Evolutionary conservation across 2,113 vertebrate genomes (phyloP).

Genomic region (Eleginops maclovinus): DNA sequence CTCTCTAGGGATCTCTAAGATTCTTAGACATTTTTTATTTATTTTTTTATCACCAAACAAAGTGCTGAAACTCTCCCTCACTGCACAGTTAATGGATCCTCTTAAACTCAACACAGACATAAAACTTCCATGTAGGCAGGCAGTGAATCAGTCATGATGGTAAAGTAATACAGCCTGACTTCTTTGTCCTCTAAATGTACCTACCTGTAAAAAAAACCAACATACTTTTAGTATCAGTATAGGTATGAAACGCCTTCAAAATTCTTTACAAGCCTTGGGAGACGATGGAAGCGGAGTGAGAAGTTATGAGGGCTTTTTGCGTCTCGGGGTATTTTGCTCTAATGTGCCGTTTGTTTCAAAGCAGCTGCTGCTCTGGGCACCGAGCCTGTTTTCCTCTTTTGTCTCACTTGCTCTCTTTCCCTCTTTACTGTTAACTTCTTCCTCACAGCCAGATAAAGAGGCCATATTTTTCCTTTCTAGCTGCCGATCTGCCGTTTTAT

Average conservation of each 20-base stretch:
- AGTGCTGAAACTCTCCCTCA: slow-evolving; percentile 20
- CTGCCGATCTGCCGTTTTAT: slow-evolving; percentile 63
- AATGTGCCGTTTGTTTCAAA: slow-evolving; percentile 66
- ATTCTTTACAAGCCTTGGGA: slow-evolving; percentile 49
- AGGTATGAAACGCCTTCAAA: slow-evolving; percentile 29
- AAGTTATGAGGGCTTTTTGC: slow-evolving; percentile 53
- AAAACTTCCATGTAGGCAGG: slow-evolving; percentile 16
- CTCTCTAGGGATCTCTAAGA: slow-evolving; percentile 1
- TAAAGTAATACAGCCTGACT: slow-evolving; percentile 38
- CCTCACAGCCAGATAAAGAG: slow-evolving; percentile 65
- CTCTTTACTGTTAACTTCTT: slow-evolving; percentile 57
- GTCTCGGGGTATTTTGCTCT: slow-evolving; percentile 57
- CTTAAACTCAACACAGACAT: slow-evolving; percentile 23
- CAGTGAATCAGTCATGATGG: slow-evolving; percentile 41
- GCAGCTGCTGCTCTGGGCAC: slow-evolving; percentile 69
- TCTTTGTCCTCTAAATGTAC: slow-evolving; percentile 40
- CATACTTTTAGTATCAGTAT: slow-evolving; percentile 19
- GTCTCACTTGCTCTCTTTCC: slow-evolving; percentile 52
- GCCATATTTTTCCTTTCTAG: slow-evolving; percentile 60
- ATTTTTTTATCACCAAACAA: slow-evolving; percentile 19
- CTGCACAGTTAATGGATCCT: slow-evolving; percentile 47
- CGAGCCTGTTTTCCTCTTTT: slow-evolving; percentile 46
- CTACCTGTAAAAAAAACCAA: slow-evolving; percentile 15
- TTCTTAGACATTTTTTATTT: slow-evolving; percentile 15
- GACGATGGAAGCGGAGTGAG: slow-evolving; percentile 43